Evolutionary conservation across 2,113 vertebrate species (phyloP), one percentile per base, ranked within the genome.

Genomic region (Dipodomys ordii): DNA sequence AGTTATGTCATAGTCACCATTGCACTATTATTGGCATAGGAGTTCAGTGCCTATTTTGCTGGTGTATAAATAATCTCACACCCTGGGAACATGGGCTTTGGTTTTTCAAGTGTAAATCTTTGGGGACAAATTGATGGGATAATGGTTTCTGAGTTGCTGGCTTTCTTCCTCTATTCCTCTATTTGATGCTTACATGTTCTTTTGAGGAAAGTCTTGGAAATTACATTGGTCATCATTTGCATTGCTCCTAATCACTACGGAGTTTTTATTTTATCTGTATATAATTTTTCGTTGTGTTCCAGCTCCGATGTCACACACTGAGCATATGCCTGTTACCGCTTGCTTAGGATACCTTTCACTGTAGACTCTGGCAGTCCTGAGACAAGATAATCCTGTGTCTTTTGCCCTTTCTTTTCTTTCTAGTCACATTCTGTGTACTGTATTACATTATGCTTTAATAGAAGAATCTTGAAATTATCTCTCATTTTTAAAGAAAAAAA

Each of bases 261-360:
- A 77, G 67, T 76, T 69, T 85, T 90, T 81, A 90, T 93, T 90
- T 82, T 83, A 88, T 87, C 76, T 96, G 32, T 83, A 88, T 94
- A 94, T 95, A 80, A 64, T 53, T 20, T 35, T 53, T 32, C 76
- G 60, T 74, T 90, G 46, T 94, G 94, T 6, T 60, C 62, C 46
- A n/a, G 11, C 86, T 68, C 80, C 90, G 39, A 87, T 19, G 74
- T 81, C 87, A 44, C 30, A 23, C 15, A 84, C 71, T 90, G 93
- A 96, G 83, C 65, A 94, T 94, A 32, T 69, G 20, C 32, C 65
- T 67, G 20, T 60, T 53, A 4, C 49, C 44, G 94, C 28, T 44
- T 93, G 71, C 3, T 9, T 39, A 39, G 39, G 39, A 10, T 32
- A 69, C 87, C 20, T 86, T 78, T 93, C 93, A 11, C 46, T 25